Conservation (phyloP, 2,888 invertebrate species). For the Hemaris fuciformis region DNA sequence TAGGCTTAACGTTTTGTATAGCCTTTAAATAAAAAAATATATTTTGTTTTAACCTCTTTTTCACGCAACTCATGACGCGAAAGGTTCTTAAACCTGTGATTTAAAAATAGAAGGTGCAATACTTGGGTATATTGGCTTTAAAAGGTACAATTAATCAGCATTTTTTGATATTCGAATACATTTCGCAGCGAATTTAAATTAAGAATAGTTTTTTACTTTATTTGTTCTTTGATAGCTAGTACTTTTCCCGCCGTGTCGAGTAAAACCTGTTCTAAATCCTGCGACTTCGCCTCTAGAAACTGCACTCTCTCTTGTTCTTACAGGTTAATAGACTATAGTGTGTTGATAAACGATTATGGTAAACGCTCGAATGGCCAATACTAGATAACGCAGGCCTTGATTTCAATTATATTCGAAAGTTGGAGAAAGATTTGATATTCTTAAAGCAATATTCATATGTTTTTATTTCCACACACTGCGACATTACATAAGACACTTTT, state of each 20-base stretch:
- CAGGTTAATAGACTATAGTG: constrained; percentile 4
- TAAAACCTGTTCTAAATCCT: constrained; percentile 39
- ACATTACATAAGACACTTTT: neutral
- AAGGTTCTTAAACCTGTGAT: too few relatives aligned
- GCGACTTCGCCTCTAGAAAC: constrained; percentile 34
- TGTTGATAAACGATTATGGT: constrained; percentile 3
- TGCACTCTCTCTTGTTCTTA: constrained; percentile 38
- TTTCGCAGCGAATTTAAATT: neutral
- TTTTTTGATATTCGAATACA: neutral
- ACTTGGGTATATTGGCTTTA: too few relatives aligned
- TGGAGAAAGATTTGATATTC: neutral
- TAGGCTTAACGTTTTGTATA: neutral
- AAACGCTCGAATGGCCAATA: neutral
- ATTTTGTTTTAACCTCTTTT: neutral
- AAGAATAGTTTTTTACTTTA: neutral
- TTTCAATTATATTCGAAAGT: constrained; percentile 6
- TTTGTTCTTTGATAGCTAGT: constrained; percentile 1
- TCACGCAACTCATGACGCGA: too few relatives aligned
- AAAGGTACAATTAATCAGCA: too few relatives aligned
- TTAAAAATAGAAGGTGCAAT: too few relatives aligned
- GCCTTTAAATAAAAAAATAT: neutral
- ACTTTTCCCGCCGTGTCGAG: neutral
- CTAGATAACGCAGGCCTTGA: neutral
- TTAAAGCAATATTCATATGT: neutral
- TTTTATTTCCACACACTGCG: neutral